Evolutionary conservation across 2,113 vertebrate species (phyloP).

Genomic region (Echinops telfairi): DNA sequence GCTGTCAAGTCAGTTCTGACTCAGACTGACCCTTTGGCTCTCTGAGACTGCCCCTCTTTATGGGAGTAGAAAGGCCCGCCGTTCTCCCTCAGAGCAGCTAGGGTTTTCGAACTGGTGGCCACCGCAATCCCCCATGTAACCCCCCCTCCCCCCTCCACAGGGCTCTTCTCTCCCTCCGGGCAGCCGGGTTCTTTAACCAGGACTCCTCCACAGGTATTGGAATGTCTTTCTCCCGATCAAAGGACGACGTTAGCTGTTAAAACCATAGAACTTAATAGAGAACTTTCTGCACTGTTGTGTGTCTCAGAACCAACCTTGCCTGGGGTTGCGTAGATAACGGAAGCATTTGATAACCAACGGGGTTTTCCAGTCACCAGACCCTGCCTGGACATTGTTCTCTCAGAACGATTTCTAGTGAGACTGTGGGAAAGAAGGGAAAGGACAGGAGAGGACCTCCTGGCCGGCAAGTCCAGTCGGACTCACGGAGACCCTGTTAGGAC

Average conservation of each 20-base stretch:
- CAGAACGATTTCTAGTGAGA: neutral
- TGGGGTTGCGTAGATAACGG: neutral
- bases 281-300: neutral
- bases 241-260: conserved; percentile 32
- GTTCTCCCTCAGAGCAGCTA: too few relatives aligned
- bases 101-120: too few relatives aligned
- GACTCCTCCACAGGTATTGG: neutral
- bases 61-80: too few relatives aligned
- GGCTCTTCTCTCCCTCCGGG: too few relatives aligned
- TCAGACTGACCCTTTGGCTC: too few relatives aligned
- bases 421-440: neutral
- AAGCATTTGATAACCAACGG: neutral
- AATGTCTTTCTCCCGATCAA: conserved; percentile 35
- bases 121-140: too few relatives aligned
- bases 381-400: neutral
- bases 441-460: neutral
- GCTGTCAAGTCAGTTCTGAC: too few relatives aligned
- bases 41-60: too few relatives aligned
- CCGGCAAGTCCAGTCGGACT: too few relatives aligned
- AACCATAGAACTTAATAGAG: neutral
- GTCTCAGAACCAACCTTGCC: neutral
- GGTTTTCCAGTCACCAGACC: neutral
- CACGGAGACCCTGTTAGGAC: too few relatives aligned
- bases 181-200: too few relatives aligned
- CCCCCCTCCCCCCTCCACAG: too few relatives aligned